These are phyloP conservation scores for Phalacrocorax brasilianus DNA, from an alignment of 2,113 vertebrate genomes.

Conservation along the genomic window DNA sequence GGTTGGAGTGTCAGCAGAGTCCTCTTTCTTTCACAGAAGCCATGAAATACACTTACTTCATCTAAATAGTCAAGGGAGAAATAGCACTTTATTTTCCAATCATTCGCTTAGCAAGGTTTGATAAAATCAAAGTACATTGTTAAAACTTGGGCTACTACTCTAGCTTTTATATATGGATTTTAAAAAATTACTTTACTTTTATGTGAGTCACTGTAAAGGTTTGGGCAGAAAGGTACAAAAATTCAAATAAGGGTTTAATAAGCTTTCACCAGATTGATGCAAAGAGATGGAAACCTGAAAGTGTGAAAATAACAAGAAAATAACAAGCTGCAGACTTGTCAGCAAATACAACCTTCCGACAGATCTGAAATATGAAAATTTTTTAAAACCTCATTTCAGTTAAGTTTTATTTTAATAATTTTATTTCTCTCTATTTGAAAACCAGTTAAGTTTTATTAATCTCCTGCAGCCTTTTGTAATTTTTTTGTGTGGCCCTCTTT, in stretches of 20 bases:
- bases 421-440: conserved; percentile 25
- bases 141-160: neutral
- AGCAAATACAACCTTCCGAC: conserved; percentile 63
- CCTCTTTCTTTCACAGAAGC: neutral
- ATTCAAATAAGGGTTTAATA: conserved; percentile 70
- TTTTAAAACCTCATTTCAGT: conserved; percentile 42
- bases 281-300: conserved; percentile 51
- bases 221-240: conserved; percentile 48
- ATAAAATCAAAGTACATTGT: conserved; percentile 58
- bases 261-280: conserved; percentile 64
- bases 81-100: conserved; percentile 45
- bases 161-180: neutral
- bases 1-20: neutral
- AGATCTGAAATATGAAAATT: conserved; percentile 53
- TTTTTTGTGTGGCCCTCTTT: neutral
- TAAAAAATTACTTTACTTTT: neutral
- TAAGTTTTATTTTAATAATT: conserved; percentile 39
- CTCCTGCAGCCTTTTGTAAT: neutral
- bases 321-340: conserved; percentile 48
- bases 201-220: conserved; percentile 47
- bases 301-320: conserved; percentile 60
- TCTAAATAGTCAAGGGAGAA: conserved; percentile 22
- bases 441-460: conserved; percentile 36
- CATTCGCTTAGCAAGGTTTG: neutral
- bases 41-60: neutral